A percentile compares a stretch with the other conserved stretches of the same genome.
Conservation (phyloP, 2,888 invertebrate species). For the Autographa gamma region DNA sequence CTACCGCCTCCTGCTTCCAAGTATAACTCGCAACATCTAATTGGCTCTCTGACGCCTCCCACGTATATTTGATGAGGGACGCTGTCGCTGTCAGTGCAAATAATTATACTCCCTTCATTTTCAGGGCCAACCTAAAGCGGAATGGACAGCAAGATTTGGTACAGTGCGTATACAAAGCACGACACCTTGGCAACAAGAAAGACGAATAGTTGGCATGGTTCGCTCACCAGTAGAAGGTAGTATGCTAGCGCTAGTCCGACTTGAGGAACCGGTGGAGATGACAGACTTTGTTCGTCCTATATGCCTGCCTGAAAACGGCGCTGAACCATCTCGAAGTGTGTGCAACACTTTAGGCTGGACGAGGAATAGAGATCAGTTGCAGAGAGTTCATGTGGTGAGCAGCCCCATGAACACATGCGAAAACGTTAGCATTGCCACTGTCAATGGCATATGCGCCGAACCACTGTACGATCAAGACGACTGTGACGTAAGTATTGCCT, state of each 20-base stretch:
- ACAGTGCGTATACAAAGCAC: slow-evolving; percentile 93
- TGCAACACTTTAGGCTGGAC: slow-evolving; percentile 97
- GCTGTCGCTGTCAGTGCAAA: too few relatives aligned
- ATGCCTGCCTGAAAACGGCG: slow-evolving; percentile 91
- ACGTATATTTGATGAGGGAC: too few relatives aligned
- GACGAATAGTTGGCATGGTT: slow-evolving; percentile 95
- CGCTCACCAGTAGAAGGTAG: slow-evolving; percentile 97
- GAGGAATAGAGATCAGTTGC: slow-evolving; percentile 94
- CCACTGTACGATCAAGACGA: slow-evolving; percentile 94
- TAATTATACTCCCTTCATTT: slow-evolving; percentile 10
- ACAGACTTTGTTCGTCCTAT: slow-evolving; percentile 96
- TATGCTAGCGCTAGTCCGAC: slow-evolving; percentile 93
- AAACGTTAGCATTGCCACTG: slow-evolving; percentile 95
- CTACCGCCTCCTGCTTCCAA: slow-evolving; percentile 96
- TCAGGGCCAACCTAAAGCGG: slow-evolving; percentile 94
- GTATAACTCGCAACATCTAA: slow-evolving; percentile 56
- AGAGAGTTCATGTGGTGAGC: slow-evolving; percentile 93
- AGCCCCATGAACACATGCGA: slow-evolving; percentile 95
- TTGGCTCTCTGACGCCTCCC: too few relatives aligned
- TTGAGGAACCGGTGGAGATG: slow-evolving; percentile 92
- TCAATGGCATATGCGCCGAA: slow-evolving; percentile 95
- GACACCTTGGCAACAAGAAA: slow-evolving; percentile 96
- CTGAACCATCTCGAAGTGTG: slow-evolving; percentile 75
- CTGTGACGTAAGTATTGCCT: slow-evolving; percentile 92
- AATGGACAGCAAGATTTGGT: slow-evolving; percentile 95